Evolutionary conservation across 2,113 vertebrate species (phyloP), one percentile per base, ranked within the genome.

Genomic region (Paratilapia polleni): DNA sequence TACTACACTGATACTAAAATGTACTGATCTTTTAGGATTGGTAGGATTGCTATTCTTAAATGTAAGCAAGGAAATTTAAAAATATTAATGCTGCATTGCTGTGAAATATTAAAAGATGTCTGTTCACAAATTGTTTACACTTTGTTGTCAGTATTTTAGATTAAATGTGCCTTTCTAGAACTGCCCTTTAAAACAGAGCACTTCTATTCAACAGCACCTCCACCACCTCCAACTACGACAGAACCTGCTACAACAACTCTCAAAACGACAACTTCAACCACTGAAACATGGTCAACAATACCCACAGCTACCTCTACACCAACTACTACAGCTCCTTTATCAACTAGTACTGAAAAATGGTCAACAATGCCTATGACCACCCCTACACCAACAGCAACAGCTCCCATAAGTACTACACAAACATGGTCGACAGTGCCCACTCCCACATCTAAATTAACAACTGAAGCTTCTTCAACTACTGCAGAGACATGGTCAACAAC

Each of bases 51-150:
- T 49, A 17, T 49, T 47, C 11, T 14, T 47, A 10, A 5, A 41
- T 41, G 9, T 41, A 41, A 11, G 9, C 8, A 41, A 41, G 10
- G 38, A 41, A 36, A 10, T 41, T 2, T 5, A 49, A 8, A 19
- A 20, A 54, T 20, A 54, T 1, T 19, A 20, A 8, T 8, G 0
- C 1, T 20, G 2, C 22, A 1, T 10, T n/a, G 9, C 10, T 2
- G 22, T 20, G 9, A 56, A 56, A 5, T n/a, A n/a, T 4, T 20
- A 8, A 54, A 52, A 19, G 15, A 52, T 49, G 5, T 4, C 13
- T 12, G 20, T 9, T 22, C 22, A 57, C 9, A 11, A 2, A 1
- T 2, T n/a, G 3, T 11, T n/a, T n/a, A 20, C 19, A 54, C 1
- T 19, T 20, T 4, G 0, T 20, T 54, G 4, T 20, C 20, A 4